Conservation (phyloP, 2,797 vertebrate genomes). For the Epinephelus malabaricus region DNA sequence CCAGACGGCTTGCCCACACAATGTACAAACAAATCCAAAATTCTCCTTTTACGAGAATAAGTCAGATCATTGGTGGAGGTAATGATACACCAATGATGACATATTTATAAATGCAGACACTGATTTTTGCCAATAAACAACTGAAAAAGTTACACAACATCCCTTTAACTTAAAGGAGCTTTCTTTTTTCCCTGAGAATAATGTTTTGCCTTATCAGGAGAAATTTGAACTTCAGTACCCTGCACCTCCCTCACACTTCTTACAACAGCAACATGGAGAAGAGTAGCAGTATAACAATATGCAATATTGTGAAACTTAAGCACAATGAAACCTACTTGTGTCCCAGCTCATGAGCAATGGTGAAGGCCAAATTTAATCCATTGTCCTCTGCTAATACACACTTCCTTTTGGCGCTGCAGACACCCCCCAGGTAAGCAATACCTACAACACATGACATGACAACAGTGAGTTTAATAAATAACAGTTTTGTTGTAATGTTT, state of each 20-base stretch:
- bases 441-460: constrained; percentile 83
- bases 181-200: background rate
- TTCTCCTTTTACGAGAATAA: too few species aligned
- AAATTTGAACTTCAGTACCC: background rate
- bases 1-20: too few species aligned
- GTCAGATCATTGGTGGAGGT: too few species aligned
- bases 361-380: constrained; percentile 97
- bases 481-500: background rate
- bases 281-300: background rate
- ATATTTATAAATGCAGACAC: too few species aligned
- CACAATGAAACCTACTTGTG: constrained; percentile 92
- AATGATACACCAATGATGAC: too few species aligned
- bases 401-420: constrained; percentile 95
- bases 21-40: too few species aligned
- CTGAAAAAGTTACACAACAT: too few species aligned
- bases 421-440: constrained; percentile 96
- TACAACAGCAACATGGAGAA: background rate
- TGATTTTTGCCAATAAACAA: too few species aligned
- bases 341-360: constrained; percentile 97
- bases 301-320: background rate
- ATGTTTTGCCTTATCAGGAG: background rate
- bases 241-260: background rate
- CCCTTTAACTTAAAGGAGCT: too few species aligned
- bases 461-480: constrained; percentile 1
- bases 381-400: constrained; percentile 98